Evolutionary conservation across 2,888 invertebrate species (phyloP).

Genomic region (Lamellibrachia columna): DNA sequence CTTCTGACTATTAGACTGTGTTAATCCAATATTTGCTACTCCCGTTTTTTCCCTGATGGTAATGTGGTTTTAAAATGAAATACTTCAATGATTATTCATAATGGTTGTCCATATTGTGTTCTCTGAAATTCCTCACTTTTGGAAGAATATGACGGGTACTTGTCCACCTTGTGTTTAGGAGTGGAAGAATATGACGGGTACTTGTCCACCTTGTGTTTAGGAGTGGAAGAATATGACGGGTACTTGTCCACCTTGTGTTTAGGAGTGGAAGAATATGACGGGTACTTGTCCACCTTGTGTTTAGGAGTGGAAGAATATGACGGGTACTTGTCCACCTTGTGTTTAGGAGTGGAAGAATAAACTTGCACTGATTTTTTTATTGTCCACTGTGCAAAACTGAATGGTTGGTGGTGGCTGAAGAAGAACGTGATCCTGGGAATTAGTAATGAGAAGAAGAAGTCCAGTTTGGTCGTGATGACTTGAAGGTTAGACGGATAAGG

Average conservation of each 20-base stretch:
- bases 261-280: not conserved
- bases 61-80: not conserved
- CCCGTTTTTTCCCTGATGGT: not conserved
- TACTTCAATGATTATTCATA: not conserved
- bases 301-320: not conserved
- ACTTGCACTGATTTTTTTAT: not conserved
- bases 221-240: not conserved
- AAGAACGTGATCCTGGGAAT: not conserved
- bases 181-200: not conserved
- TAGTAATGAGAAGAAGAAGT: not conserved
- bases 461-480: slow-evolving; percentile 1
- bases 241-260: too few species aligned
- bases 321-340: too few species aligned
- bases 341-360: not conserved
- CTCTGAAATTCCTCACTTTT: not conserved
- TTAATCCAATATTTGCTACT: not conserved
- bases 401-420: not conserved
- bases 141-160: not conserved
- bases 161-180: not conserved
- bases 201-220: not conserved
- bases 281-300: not conserved
- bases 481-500: not conserved
- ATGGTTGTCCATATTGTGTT: not conserved
- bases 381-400: not conserved
- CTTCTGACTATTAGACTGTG: not conserved